These are phyloP conservation scores for Panurus biarmicus DNA, from an alignment of 2,113 vertebrate species.

Conservation along the genomic window DNA sequence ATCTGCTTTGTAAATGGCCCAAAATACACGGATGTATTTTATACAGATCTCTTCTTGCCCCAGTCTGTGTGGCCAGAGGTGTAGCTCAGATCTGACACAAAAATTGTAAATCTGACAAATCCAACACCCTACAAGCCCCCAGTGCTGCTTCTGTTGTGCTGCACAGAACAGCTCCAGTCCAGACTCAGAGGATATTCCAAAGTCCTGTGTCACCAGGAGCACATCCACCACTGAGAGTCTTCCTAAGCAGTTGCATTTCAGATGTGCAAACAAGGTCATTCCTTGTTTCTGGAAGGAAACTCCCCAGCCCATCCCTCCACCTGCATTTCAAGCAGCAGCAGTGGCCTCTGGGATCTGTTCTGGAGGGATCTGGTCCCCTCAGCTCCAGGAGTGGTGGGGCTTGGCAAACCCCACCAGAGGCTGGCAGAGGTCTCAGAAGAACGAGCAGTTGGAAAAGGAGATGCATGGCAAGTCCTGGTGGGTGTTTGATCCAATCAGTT, in stretches of 20 bases:
- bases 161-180: not conserved
- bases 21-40: not conserved
- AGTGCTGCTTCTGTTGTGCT: not conserved
- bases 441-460: not conserved
- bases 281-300: not conserved
- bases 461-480: not conserved
- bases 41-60: not conserved
- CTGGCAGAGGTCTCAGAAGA: not conserved
- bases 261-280: fast-evolving
- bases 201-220: not conserved
- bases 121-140: not conserved
- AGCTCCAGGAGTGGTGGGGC: not conserved
- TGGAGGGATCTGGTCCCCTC: not conserved
- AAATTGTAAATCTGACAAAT: not conserved
- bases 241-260: not conserved
- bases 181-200: not conserved
- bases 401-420: not conserved
- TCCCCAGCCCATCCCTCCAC: not conserved
- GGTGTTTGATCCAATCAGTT: not conserved
- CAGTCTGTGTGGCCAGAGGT: not conserved
- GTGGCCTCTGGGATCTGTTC: not conserved
- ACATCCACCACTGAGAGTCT: not conserved
- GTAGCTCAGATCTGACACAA: not conserved
- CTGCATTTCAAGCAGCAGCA: not conserved
- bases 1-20: not conserved